A percentile compares a stretch with the other conserved stretches of the same genome.
Evolutionary conservation across 2,797 vertebrate genomes (phyloP).

Genomic region (Triplophysa bombifrons): DNA sequence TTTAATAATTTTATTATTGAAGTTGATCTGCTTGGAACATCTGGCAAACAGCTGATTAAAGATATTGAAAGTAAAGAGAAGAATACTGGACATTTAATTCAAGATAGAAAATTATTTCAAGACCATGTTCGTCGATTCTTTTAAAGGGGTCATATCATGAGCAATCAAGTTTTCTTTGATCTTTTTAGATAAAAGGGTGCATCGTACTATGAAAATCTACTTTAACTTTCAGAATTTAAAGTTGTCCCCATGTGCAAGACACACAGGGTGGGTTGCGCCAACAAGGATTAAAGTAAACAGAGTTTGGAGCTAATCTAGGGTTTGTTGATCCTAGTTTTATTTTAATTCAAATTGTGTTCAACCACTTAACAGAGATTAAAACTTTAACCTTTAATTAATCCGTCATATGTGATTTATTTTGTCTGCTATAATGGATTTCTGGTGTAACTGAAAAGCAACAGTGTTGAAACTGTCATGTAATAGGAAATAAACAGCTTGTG

Average conservation of each 20-base stretch:
- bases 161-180: not conserved
- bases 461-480: too few relatives aligned
- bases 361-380: too few relatives aligned
- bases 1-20: not conserved
- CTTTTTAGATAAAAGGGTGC: slow-evolving; percentile 22
- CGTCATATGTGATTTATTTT: too few relatives aligned
- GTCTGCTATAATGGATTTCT: too few relatives aligned
- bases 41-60: slow-evolving; percentile 12
- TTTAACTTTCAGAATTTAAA: not conserved
- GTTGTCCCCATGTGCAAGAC: not conserved
- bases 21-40: slow-evolving; percentile 27
- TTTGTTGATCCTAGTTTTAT: too few relatives aligned
- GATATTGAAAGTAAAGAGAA: not conserved
- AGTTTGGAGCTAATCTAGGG: too few relatives aligned
- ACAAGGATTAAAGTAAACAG: too few relatives aligned
- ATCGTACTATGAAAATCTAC: not conserved
- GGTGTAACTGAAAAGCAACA: too few relatives aligned
- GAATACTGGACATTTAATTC: not conserved
- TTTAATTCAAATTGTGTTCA: too few relatives aligned
- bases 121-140: not conserved
- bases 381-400: too few relatives aligned
- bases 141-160: not conserved
- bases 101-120: slow-evolving; percentile 3
- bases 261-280: too few relatives aligned
- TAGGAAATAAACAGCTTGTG: too few relatives aligned